phyloP scores from a whole-genome alignment of 2,888 invertebrate genomes.

The Leptothorax acervorum region DNA sequence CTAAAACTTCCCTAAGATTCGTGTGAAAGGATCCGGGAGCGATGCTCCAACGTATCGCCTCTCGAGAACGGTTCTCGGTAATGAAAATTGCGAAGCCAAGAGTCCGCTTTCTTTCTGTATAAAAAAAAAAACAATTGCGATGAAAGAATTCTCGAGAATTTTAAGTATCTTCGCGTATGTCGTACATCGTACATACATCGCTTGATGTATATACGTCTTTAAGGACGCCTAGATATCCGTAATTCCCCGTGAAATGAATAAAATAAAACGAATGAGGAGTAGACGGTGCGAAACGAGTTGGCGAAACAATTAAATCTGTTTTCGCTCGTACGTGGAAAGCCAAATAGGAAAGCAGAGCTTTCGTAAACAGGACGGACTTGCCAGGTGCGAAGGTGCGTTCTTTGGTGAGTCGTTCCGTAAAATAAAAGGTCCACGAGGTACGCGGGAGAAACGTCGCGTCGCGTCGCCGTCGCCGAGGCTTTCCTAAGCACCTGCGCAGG shows the following conservation, averaged over 20 bases:
- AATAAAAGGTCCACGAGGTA: background rate
- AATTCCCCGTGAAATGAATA: background rate
- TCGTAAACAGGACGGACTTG: background rate
- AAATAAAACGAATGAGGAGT: background rate
- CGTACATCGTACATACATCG: background rate
- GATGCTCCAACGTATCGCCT: background rate
- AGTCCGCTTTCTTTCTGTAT: background rate
- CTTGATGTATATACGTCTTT: background rate
- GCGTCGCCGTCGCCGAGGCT: conserved; percentile 38
- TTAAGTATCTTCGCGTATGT: background rate
- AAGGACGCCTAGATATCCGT: background rate
- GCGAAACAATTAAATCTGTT: conserved; percentile 4
- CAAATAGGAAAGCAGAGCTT: background rate
- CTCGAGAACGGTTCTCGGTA: background rate
- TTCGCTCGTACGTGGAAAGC: background rate
- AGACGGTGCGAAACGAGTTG: background rate
- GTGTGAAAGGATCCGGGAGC: background rate
- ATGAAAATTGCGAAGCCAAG: background rate
- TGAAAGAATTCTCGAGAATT: background rate
- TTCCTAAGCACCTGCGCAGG: conserved; percentile 72
- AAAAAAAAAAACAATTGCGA: background rate
- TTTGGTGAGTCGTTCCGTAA: conserved; percentile 2
- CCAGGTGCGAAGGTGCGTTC: background rate
- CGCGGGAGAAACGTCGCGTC: conserved; percentile 35
- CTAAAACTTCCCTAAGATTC: background rate